Conservation (phyloP, 2,113 vertebrate genomes). For the Monopterus albus region DNA sequence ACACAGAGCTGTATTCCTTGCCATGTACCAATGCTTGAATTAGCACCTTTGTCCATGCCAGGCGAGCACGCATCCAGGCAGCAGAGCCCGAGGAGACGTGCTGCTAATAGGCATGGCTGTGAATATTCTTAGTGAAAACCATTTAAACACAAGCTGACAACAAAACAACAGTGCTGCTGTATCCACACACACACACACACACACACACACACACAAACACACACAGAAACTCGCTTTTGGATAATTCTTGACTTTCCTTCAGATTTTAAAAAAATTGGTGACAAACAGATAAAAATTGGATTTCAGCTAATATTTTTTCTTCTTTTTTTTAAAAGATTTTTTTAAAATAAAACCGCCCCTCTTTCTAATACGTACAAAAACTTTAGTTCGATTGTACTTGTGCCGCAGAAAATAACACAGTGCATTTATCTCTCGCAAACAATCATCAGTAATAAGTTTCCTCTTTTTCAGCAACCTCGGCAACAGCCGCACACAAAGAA, state of each 20-base stretch:
- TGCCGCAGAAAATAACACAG: slow-evolving; percentile 69
- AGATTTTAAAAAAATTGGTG: neutral
- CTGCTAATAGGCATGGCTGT: slow-evolving; percentile 9
- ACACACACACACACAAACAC: slow-evolving; percentile 1
- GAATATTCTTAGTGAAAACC: slow-evolving; percentile 39
- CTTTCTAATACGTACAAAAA: slow-evolving; percentile 58
- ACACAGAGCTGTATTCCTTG: slow-evolving; percentile 24
- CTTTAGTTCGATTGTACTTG: slow-evolving; percentile 71
- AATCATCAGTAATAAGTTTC: slow-evolving; percentile 51
- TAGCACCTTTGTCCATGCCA: slow-evolving; percentile 56
- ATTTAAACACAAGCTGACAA: slow-evolving; percentile 30
- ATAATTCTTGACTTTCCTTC: slow-evolving; percentile 33
- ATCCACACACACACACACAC: neutral
- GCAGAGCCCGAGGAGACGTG: slow-evolving; percentile 28
- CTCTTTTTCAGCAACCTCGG: slow-evolving; percentile 46
- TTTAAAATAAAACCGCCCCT: slow-evolving; percentile 30
- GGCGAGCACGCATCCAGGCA: slow-evolving; percentile 35
- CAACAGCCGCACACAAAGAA: slow-evolving; percentile 29
- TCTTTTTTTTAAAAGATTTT: slow-evolving; percentile 1
- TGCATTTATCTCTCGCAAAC: slow-evolving; percentile 59
- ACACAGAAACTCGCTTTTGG: slow-evolving; percentile 34
- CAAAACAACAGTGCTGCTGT: slow-evolving; percentile 11
- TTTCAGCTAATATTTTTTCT: slow-evolving; percentile 27
- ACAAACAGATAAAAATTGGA: slow-evolving; percentile 34
- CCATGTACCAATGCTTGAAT: slow-evolving; percentile 52